These are phyloP conservation scores for Dicentrarchus labrax DNA, from an alignment of 2,113 vertebrate genomes.

Conservation along the genomic window DNA sequence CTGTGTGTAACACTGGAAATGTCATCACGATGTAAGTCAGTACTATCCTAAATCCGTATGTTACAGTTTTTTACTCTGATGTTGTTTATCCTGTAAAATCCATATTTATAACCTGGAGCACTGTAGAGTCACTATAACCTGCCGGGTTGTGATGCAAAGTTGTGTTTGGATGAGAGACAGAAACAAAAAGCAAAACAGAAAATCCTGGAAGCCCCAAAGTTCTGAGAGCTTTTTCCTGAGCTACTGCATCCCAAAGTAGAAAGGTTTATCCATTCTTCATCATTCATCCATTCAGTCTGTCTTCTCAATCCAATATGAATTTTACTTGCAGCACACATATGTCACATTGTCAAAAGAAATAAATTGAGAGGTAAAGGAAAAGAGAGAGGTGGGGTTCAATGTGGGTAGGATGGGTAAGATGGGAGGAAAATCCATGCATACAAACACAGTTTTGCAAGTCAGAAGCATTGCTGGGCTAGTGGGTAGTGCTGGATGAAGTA, in stretches of 20 bases:
- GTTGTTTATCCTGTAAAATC: not conserved
- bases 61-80: not conserved
- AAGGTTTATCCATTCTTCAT: not conserved
- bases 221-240: not conserved
- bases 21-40: not conserved
- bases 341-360: not conserved
- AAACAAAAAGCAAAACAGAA: not conserved
- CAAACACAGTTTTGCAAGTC: not conserved
- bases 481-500: not conserved
- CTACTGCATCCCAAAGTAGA: slow-evolving; percentile 2
- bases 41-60: not conserved
- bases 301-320: slow-evolving; percentile 3
- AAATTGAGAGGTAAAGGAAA: not conserved
- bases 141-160: too few relatives aligned
- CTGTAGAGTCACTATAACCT: too few relatives aligned
- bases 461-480: not conserved
- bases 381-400: not conserved
- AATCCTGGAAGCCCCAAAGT: not conserved
- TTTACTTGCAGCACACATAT: not conserved
- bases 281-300: slow-evolving; percentile 4
- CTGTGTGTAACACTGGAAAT: not conserved
- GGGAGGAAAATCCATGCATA: not conserved
- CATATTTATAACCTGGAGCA: slow-evolving; percentile 1
- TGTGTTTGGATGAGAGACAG: not conserved
- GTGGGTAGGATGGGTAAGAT: too few relatives aligned